Evolutionary conservation across 92 coral and sea anemone genomes (phyloP).

Genomic region (Chrysogorgia sp.): DNA sequence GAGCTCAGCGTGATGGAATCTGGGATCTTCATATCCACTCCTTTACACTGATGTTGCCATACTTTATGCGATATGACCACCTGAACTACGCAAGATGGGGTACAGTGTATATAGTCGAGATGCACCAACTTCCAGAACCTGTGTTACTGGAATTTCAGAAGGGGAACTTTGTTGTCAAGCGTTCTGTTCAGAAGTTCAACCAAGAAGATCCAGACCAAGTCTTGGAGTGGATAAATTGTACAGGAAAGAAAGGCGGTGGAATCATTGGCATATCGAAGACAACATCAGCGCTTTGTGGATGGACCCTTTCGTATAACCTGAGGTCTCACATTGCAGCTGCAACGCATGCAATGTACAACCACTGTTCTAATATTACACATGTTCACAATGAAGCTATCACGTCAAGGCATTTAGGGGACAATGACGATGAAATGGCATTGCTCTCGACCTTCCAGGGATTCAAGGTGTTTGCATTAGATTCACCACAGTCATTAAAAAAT

Average conservation of each 20-base stretch:
- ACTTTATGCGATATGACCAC: too few species aligned
- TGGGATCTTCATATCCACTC: constrained; percentile 35
- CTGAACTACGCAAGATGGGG: too few species aligned
- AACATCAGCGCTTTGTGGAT: constrained; percentile 64
- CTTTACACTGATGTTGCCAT: too few species aligned
- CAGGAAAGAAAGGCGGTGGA: constrained; percentile 61
- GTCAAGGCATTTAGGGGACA: constrained; percentile 34
- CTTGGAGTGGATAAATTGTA: constrained; percentile 52
- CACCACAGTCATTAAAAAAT: constrained; percentile 25
- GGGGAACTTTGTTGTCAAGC: constrained; percentile 36
- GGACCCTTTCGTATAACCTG: constrained; percentile 64
- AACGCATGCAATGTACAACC: constrained; percentile 34
- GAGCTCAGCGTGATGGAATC: constrained; percentile 51
- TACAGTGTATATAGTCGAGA: too few species aligned
- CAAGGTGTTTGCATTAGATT: background rate
- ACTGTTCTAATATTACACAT: constrained; percentile 12
- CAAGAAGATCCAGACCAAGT: constrained; percentile 44
- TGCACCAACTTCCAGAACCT: too few species aligned
- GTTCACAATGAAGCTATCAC: constrained; percentile 4
- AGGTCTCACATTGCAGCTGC: constrained; percentile 56
- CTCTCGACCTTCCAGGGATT: background rate
- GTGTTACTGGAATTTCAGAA: too few species aligned
- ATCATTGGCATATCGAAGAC: constrained; percentile 65
- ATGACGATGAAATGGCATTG: constrained; percentile 34
- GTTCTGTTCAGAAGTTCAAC: constrained; percentile 12